Evolutionary conservation across 2,113 vertebrate genomes (phyloP).

Genomic region (Oreochromis tanganicae): DNA sequence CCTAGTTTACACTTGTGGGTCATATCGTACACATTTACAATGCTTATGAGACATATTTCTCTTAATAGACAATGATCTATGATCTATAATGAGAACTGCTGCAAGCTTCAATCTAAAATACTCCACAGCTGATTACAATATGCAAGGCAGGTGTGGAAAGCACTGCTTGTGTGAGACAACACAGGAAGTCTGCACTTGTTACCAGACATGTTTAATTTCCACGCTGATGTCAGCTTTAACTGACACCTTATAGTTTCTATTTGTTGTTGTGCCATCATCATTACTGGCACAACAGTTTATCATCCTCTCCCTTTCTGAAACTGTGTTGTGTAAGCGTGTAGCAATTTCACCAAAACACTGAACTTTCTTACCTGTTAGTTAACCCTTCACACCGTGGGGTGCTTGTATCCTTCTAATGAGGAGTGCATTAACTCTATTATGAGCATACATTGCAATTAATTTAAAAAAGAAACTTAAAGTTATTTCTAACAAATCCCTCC

Average conservation of each 20-base stretch:
- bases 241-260: background rate
- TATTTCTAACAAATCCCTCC: rapidly evolving
- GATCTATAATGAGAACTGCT: background rate
- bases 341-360: background rate
- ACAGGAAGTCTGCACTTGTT: background rate
- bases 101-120: background rate
- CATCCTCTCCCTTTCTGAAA: background rate
- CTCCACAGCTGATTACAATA: background rate
- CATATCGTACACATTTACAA: background rate
- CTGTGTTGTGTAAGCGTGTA: background rate
- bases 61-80: background rate
- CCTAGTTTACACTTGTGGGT: background rate
- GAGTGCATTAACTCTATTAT: background rate
- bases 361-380: background rate
- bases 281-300: background rate
- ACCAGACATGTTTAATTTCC: background rate
- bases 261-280: rapidly evolving
- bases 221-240: background rate
- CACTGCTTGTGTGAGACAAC: background rate
- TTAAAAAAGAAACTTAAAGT: background rate
- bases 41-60: background rate
- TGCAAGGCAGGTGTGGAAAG: background rate
- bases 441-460: background rate
- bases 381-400: background rate
- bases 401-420: background rate